Base-by-base conservation (phyloP, 2,888 invertebrate genomes). In the Serripes groenlandicus region DNA sequence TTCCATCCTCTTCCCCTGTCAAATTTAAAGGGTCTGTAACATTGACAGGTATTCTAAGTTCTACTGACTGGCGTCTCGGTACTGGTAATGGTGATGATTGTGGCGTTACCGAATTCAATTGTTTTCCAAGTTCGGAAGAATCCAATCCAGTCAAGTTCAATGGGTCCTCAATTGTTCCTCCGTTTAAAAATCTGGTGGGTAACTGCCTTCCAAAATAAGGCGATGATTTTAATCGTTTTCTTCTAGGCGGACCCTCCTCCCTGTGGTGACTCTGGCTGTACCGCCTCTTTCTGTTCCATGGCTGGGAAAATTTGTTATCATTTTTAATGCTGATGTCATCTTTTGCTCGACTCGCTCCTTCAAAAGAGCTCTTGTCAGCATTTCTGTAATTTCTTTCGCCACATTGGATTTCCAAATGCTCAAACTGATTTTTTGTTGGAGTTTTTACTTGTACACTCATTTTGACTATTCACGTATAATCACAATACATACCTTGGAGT, bases 81-180 rank as follows among this genome's bases (percentile, higher is more conserved):
- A 97, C 97, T 74, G 98, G 97, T 92, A 98, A 95, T 0, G 99
- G 99, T 78, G 98, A 98, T 37, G 98, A 98, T 92, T 97, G 97
- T 73, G 98, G 98, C 23, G 98, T 98, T 0, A 97, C 97, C n/a
- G 97, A 97, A 95, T 97, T 97, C 96, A 93, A 74, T 37, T 90
- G 79, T 68, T 86, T 87, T 37, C 91, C 91, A 18, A 91, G 86
- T 78, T 95, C 95, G 87, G 95, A 94, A 88, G 95, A 94, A 56
- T 93, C 97, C 91, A 99, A 96, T 93, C 98, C 98, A 93, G 98
- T 98, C 82, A 99, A 95, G 95, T 99, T 99, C 64, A 99, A 95
- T 0, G 99, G 99, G 95, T 99, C 99, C 89, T 97, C 97, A 89
- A 98, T 98, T 94, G 98, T 99, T 11, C 99, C 99, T 62, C 99